Evolutionary conservation across 2,888 invertebrate species (phyloP).

Genomic region (Mayetiola destructor): DNA sequence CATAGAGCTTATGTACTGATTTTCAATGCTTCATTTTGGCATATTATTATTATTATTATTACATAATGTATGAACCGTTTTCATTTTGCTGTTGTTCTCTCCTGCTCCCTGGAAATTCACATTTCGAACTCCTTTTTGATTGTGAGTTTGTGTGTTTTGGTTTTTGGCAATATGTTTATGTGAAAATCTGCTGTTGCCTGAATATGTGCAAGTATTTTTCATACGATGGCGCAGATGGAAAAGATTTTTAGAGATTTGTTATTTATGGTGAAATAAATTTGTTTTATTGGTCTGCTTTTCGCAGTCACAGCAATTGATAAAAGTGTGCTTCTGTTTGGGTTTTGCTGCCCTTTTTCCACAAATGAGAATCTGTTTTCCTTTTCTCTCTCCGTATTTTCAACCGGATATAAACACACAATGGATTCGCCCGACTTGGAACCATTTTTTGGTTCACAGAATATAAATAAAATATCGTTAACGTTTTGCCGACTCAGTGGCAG

Average conservation of each 20-base stretch:
- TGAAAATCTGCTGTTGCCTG: neutral
- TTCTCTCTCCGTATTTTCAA: neutral
- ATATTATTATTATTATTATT: too few species aligned
- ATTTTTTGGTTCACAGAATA: conserved; percentile 11
- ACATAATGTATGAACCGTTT: too few species aligned
- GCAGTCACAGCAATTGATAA: conserved; percentile 4
- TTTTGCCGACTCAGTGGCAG: conserved; percentile 8
- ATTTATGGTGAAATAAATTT: conserved; percentile 16
- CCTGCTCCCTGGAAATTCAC: too few species aligned
- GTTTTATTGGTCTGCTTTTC: conserved; percentile 15
- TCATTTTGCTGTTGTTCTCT: too few species aligned
- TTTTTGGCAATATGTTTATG: too few species aligned
- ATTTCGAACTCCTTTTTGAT: too few species aligned
- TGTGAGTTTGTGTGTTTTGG: neutral
- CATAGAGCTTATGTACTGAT: too few species aligned
- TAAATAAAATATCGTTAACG: conserved; percentile 9
- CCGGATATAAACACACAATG: too few species aligned
- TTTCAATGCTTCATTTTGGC: too few species aligned
- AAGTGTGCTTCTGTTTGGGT: neutral
- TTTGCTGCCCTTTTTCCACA: neutral
- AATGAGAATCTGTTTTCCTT: neutral
- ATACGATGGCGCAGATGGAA: conserved; percentile 13
- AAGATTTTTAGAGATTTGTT: conserved; percentile 17
- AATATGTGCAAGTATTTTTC: neutral
- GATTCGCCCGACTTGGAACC: neutral